phyloP scores from a whole-genome alignment of 2,113 vertebrate species.

The Benitochromis conjunctus region DNA sequence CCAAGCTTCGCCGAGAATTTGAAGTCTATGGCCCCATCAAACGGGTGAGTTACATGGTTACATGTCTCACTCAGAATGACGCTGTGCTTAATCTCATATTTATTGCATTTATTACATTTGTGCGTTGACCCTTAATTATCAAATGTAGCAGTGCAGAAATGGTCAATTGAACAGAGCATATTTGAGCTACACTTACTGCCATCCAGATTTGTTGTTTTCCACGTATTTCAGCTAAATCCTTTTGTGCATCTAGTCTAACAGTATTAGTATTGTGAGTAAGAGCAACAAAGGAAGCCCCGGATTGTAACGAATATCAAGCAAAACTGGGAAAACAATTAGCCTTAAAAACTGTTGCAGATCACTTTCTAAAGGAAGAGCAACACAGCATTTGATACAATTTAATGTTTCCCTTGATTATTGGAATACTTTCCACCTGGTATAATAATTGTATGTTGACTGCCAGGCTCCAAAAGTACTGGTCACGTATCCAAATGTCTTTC shows the following conservation, averaged over 20 bases:
- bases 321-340: not conserved
- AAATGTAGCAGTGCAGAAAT: not conserved
- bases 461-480: not conserved
- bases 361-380: not conserved
- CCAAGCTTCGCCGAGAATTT: constrained; percentile 90
- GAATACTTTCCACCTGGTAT: not conserved
- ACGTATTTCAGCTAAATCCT: not conserved
- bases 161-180: not conserved
- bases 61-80: not conserved
- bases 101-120: not conserved
- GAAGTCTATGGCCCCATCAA: constrained; percentile 93
- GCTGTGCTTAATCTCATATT: not conserved
- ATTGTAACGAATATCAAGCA: not conserved
- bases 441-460: not conserved
- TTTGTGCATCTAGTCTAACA: not conserved
- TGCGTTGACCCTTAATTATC: not conserved
- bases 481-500: not conserved
- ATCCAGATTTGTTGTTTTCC: not conserved
- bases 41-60: constrained; percentile 68
- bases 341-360: not conserved
- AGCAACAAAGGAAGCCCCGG: not conserved
- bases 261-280: not conserved
- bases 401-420: not conserved
- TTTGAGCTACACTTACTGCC: not conserved
- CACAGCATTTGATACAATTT: not conserved